These are phyloP conservation scores for Ochropleura plecta DNA, from an alignment of 2,888 invertebrate species.

Conservation along the genomic window DNA sequence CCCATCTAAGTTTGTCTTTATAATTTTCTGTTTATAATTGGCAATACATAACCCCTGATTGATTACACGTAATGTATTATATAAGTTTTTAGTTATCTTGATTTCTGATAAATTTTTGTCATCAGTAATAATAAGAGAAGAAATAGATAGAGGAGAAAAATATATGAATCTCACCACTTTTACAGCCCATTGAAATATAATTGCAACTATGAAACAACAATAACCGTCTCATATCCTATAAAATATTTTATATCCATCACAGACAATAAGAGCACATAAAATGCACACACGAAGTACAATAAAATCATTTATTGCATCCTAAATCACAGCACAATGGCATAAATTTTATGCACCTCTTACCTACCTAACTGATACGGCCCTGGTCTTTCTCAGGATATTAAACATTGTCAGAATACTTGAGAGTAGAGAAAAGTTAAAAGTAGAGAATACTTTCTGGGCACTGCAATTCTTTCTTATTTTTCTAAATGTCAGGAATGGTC, in stretches of 20 bases:
- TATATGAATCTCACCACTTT: conserved; percentile 3
- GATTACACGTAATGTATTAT: background rate
- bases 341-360: conserved; percentile 56
- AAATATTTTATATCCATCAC: conserved; percentile 53
- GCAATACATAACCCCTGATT: too few relatives aligned
- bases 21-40: too few relatives aligned
- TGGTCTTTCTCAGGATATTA: conserved; percentile 46
- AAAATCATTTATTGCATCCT: conserved; percentile 65
- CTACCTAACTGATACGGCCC: conserved; percentile 37
- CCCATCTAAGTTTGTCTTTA: background rate
- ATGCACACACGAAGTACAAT: conserved; percentile 54
- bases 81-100: background rate
- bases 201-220: conserved; percentile 58
- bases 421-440: conserved; percentile 34
- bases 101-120: background rate
- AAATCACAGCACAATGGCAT: conserved; percentile 45
- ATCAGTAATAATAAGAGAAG: background rate
- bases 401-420: conserved; percentile 47
- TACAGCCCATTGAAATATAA: conserved; percentile 28
- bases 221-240: conserved; percentile 40
- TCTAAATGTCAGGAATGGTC: background rate
- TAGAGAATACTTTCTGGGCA: conserved; percentile 30
- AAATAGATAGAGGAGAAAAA: background rate
- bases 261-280: conserved; percentile 59
- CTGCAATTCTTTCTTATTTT: conserved; percentile 5